These are phyloP conservation scores for Rhadina sibilatrix DNA, from an alignment of 2,113 vertebrate species.

Conservation along the genomic window DNA sequence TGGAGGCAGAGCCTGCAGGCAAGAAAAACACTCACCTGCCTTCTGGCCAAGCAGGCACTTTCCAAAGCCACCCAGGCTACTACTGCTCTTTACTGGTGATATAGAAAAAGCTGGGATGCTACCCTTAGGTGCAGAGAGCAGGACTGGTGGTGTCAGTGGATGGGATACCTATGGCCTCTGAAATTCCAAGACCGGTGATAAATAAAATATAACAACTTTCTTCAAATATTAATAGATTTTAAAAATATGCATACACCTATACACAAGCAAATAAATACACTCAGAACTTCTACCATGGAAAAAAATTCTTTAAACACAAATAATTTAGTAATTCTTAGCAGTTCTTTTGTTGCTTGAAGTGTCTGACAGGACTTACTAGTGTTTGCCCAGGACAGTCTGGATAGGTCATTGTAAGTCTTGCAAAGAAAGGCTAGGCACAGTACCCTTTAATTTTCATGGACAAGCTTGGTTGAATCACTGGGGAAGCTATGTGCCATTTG, in stretches of 20 bases:
- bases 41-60: background rate
- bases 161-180: background rate
- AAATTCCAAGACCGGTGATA: background rate
- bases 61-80: background rate
- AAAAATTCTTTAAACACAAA: background rate
- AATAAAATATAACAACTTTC: background rate
- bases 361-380: background rate
- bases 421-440: background rate
- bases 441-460: slow-evolving; percentile 2
- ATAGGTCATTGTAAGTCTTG: background rate
- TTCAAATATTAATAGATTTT: background rate
- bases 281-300: background rate
- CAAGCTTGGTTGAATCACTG: background rate
- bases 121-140: background rate
- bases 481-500: background rate
- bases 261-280: background rate
- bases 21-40: background rate
- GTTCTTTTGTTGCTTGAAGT: background rate
- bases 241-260: background rate
- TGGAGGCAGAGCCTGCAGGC: background rate
- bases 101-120: background rate
- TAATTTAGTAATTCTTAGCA: background rate
- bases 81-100: background rate
- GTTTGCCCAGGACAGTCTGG: background rate
- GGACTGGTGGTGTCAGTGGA: background rate